A percentile compares a stretch with the other conserved stretches of the same genome.
Evolutionary conservation across 2,888 invertebrate genomes (phyloP).

Genomic region (Cheilosia vernalis): DNA sequence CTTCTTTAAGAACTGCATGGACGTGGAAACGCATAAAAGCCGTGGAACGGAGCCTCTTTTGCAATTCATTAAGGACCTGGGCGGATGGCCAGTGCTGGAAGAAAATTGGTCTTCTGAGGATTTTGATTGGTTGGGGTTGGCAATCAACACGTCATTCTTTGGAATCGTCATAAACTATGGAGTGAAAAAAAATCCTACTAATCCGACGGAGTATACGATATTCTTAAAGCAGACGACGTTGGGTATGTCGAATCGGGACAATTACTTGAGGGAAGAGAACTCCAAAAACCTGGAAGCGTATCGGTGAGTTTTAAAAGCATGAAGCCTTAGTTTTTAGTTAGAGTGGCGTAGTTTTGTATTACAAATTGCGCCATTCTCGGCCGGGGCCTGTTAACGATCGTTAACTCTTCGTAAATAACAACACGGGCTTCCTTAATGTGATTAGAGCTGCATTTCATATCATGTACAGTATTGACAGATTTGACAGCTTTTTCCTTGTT

Average conservation of each 20-base stretch:
- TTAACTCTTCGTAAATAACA: background rate
- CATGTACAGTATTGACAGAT: no score
- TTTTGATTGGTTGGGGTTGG: conserved; percentile 66
- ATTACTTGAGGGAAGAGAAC: conserved; percentile 60
- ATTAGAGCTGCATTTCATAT: no score
- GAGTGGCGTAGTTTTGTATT: background rate
- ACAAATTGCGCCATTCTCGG: background rate
- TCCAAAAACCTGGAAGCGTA: conserved; percentile 56
- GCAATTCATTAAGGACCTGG: conserved; percentile 54
- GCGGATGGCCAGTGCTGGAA: conserved; percentile 70
- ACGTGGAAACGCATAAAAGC: conserved; percentile 13
- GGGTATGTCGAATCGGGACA: conserved; percentile 64
- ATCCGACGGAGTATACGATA: conserved; percentile 40
- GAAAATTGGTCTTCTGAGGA: conserved; percentile 51
- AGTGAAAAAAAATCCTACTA: conserved; percentile 42
- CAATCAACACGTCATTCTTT: conserved; percentile 19
- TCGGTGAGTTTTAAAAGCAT: no score
- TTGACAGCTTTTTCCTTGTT: no score
- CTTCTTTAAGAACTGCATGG: conserved; percentile 54
- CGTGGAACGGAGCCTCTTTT: conserved; percentile 54
- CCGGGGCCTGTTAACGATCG: background rate
- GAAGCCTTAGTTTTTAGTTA: background rate
- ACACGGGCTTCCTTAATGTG: no score
- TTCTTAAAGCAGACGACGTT: conserved; percentile 48
- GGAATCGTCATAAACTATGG: conserved; percentile 40